These are phyloP conservation scores for Lacerta bilineata DNA, from an alignment of 2,797 vertebrate genomes.

Conservation along the genomic window DNA sequence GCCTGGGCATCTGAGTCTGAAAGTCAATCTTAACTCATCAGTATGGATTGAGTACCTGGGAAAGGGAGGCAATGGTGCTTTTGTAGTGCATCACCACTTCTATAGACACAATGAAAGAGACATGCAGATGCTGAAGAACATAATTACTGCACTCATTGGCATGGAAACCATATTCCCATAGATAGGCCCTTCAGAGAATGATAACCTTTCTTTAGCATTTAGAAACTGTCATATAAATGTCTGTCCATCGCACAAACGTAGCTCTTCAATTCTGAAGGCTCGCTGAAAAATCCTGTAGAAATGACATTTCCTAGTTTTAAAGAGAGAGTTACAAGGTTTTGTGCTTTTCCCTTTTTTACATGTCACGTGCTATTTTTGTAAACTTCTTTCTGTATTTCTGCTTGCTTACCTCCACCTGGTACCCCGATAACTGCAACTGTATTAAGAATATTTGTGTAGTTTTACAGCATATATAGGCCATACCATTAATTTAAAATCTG, in stretches of 20 bases:
- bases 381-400: background rate
- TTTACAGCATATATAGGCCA: background rate
- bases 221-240: conserved; percentile 1
- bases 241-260: background rate
- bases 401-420: background rate
- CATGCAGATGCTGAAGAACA: conserved; percentile 21
- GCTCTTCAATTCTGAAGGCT: background rate
- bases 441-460: conserved; percentile 27
- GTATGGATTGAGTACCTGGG: conserved; percentile 36
- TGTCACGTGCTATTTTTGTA: background rate
- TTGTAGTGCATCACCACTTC: conserved; percentile 33
- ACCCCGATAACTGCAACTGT: background rate
- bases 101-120: background rate
- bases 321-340: background rate
- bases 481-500: conserved; percentile 32
- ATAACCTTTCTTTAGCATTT: conserved; percentile 46
- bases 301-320: background rate
- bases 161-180: conserved; percentile 36
- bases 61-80: conserved; percentile 34
- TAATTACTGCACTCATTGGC: conserved; percentile 25
- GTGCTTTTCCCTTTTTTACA: background rate
- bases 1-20: conserved; percentile 21
- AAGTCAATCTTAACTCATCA: conserved; percentile 41
- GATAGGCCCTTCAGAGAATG: conserved; percentile 14
- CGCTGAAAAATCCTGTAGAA: background rate